Percentiles rank a stretch among this genome's conserved stretches.
phyloP scores from a whole-genome alignment of 2,888 invertebrate genomes.

The Cantharis rufa region DNA sequence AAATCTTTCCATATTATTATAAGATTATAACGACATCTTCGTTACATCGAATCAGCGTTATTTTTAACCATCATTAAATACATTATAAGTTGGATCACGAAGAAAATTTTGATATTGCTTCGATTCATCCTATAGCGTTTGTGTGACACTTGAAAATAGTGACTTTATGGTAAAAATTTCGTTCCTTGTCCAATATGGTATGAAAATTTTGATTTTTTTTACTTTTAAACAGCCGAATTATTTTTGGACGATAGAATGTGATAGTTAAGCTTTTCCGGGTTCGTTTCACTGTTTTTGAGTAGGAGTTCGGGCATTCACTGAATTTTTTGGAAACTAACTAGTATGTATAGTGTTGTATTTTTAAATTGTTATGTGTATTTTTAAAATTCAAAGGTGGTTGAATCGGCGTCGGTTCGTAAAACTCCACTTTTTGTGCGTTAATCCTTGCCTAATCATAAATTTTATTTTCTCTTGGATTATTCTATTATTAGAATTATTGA shows the following conservation, averaged over 20 bases:
- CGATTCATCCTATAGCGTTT: background rate
- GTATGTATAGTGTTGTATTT: background rate
- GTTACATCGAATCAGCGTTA: background rate
- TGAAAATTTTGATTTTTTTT: background rate
- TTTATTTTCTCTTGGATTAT: background rate
- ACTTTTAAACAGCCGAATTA: background rate
- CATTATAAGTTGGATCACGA: background rate
- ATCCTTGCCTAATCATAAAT: background rate
- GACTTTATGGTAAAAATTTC: too few relatives aligned
- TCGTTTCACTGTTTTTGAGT: background rate
- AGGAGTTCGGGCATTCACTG: background rate
- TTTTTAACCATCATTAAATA: background rate
- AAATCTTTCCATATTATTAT: background rate
- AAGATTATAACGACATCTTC: too few relatives aligned
- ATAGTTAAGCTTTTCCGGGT: background rate
- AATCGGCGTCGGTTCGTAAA: background rate
- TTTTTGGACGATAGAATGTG: background rate
- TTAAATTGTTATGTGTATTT: background rate
- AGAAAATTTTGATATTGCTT: background rate
- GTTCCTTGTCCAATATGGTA: background rate
- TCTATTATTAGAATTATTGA: background rate
- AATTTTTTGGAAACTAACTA: background rate
- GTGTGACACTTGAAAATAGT: background rate
- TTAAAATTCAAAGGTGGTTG: background rate
- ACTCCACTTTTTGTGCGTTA: background rate